Conservation (phyloP, 2,113 vertebrate species). For the Brevimyrus niger region DNA sequence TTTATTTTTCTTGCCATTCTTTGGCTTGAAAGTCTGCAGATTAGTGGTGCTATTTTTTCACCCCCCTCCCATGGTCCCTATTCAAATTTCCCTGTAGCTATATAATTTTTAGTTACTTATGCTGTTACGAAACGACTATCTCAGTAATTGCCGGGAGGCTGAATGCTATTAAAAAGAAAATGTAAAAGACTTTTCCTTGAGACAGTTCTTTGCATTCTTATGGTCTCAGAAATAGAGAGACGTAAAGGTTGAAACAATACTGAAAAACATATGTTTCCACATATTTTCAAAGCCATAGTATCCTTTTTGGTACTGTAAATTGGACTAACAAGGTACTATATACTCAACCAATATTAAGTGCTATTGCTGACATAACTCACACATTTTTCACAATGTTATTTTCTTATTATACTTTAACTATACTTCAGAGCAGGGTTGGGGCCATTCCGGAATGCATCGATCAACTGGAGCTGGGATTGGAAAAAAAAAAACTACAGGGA, state of each 20-base stretch:
- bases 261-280: background rate
- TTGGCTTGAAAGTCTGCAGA: background rate
- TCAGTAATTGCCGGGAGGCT: constrained; percentile 9
- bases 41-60: constrained; percentile 2
- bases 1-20: background rate
- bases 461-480: too few relatives aligned
- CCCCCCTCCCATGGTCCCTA: background rate
- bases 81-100: constrained; percentile 3
- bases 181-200: background rate
- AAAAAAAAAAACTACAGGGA: too few relatives aligned
- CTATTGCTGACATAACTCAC: background rate
- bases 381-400: background rate
- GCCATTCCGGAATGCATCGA: too few relatives aligned
- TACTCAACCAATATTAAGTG: background rate
- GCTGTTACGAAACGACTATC: constrained; percentile 5
- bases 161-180: constrained; percentile 15
- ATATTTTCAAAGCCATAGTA: background rate
- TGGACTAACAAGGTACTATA: background rate
- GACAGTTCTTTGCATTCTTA: constrained; percentile 4
- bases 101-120: constrained; percentile 2
- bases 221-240: background rate
- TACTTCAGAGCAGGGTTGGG: background rate
- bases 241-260: constrained; percentile 8
- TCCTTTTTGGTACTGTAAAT: background rate
- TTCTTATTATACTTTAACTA: background rate